Evolutionary conservation across 2,113 vertebrate species (phyloP).

Genomic region (Anhinga rufa): DNA sequence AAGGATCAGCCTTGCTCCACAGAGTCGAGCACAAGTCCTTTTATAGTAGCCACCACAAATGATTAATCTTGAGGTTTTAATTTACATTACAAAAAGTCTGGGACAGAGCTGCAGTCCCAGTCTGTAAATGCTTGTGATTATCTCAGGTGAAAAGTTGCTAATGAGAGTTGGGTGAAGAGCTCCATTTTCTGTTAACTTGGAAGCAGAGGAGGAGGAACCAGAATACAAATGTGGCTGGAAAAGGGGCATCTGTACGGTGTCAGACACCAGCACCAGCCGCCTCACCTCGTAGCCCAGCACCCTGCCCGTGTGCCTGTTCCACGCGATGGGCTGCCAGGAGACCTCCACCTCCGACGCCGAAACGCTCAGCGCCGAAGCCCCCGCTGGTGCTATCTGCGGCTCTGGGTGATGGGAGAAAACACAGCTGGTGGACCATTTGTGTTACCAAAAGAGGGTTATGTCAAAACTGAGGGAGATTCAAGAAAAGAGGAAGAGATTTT

Average conservation of each 20-base stretch:
- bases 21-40: background rate
- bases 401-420: constrained; percentile 64
- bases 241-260: background rate
- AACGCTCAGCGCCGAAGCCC: constrained; percentile 68
- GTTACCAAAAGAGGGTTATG: background rate
- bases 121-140: background rate
- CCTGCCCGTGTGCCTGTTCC: constrained; percentile 73
- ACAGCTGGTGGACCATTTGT: background rate
- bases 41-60: background rate
- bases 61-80: background rate
- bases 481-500: background rate
- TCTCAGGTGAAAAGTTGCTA: background rate
- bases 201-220: background rate
- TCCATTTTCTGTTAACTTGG: background rate
- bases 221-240: background rate
- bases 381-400: constrained; percentile 75
- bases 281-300: constrained; percentile 87
- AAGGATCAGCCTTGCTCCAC: background rate
- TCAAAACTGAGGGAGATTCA: background rate
- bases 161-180: background rate
- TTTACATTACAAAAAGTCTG: background rate
- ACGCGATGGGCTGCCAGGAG: constrained; percentile 80
- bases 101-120: background rate
- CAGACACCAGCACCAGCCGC: background rate
- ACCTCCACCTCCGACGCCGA: constrained; percentile 83